These are phyloP conservation scores for Corythornis madagascariensis DNA, from an alignment of 2,113 vertebrate genomes.

Conservation along the genomic window DNA sequence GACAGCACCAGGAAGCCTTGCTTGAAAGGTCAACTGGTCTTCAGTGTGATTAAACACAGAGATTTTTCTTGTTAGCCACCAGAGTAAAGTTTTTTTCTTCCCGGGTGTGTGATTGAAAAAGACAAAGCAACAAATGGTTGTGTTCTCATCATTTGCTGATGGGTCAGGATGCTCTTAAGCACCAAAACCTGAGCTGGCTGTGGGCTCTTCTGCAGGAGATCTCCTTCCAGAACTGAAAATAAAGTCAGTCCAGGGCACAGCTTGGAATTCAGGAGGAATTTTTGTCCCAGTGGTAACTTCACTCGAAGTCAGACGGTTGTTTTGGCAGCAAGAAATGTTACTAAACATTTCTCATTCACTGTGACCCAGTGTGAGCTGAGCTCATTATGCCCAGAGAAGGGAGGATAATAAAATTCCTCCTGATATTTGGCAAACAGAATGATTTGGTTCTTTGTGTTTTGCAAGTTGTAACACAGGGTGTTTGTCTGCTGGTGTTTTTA, in stretches of 20 bases:
- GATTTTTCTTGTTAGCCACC: background rate
- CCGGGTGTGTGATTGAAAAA: background rate
- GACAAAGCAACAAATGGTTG: background rate
- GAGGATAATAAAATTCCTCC: slow-evolving; percentile 65
- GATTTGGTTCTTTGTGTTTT: slow-evolving; percentile 44
- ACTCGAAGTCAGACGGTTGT: slow-evolving; percentile 42
- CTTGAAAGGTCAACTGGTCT: background rate
- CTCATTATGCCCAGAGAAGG: slow-evolving; percentile 39
- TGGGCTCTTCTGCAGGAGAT: background rate
- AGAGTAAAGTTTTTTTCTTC: background rate
- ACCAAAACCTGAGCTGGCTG: background rate
- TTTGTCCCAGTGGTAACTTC: slow-evolving; percentile 26
- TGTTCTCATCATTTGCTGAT: background rate
- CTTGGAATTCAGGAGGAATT: slow-evolving; percentile 18
- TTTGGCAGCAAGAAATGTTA: slow-evolving; percentile 53
- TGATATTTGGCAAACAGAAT: slow-evolving; percentile 36
- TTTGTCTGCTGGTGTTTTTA: slow-evolving; percentile 25
- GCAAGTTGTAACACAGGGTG: background rate
- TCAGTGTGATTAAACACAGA: background rate
- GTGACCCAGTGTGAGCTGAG: slow-evolving; percentile 42
- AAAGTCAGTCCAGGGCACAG: background rate
- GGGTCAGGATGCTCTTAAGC: background rate
- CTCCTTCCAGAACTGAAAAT: background rate
- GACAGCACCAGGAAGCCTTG: background rate
- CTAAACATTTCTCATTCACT: slow-evolving; percentile 48